Evolutionary conservation across 64 coral and sea anemone genomes (phyloP), one percentile per base, ranked within the genome.

Genomic region (Platygyra sinensis): DNA sequence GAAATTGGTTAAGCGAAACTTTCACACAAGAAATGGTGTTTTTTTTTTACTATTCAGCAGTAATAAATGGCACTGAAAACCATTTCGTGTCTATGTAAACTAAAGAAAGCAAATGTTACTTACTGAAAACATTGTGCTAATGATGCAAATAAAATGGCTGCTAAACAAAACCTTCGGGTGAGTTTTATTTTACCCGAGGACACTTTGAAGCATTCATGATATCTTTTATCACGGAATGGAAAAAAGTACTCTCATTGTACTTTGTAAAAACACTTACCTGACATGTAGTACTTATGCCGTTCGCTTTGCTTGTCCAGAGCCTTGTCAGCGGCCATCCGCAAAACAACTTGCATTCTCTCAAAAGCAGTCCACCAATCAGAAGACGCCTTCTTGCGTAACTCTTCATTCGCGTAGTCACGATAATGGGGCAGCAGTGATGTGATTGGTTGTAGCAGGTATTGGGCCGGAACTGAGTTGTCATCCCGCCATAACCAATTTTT

Each of bases 401-500:
- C 91, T 30, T 84, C 29, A 0, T 88, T 91, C 4, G 77, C 92
- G 20, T 94, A 83, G 38, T 97, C 87, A 20, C 94, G 90, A 67
- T 96, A 96, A 52, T 93, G 52, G 11, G 94, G 94, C 30, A 96
- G 74, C 8, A 92, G 31, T 38, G 90, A 96, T 15, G 94, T 98
- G 38, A 92, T 90, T 91, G 91, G 90, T 75, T 99, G 97, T n/a
- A 99, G 57, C 12, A 95, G 32, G 24, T 93, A 99, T 20, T 90
- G 77, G 10, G 91, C 30, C 2, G 94, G 97, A 52, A 99, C 94
- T 27, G 88, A 80, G 25, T 99, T 99, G 24, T 89, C 82, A 72
- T 99, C 97, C 11, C 88, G 75, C 65, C 50, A 54, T 51, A 99
- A 99, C 97, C 97, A 99, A 32, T 67, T 77, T 30, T 90, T 77